A percentile compares a stretch with the other conserved stretches of the same genome.
phyloP scores from a whole-genome alignment of 2,888 invertebrate species.

The Dichetophora obliterata region DNA sequence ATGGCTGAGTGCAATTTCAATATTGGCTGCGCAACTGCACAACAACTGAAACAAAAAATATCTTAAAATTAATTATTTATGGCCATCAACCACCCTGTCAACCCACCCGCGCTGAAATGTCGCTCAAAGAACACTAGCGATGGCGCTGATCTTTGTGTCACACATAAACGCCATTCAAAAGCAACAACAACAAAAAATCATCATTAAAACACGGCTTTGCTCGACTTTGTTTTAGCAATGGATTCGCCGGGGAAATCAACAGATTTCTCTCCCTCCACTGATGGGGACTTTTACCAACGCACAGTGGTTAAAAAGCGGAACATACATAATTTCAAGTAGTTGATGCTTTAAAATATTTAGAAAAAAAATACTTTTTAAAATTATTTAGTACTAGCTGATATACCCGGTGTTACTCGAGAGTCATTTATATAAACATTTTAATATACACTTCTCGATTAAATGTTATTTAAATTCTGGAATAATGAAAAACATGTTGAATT shows the following conservation, averaged over 20 bases:
- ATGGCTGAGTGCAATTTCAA: slow-evolving; percentile 12
- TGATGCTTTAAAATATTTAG: too few species aligned
- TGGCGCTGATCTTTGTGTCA: background rate
- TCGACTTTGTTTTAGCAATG: background rate
- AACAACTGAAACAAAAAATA: background rate
- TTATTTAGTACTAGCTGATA: too few species aligned
- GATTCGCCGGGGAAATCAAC: slow-evolving; percentile 26
- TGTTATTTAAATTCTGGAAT: too few species aligned
- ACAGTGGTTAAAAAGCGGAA: too few species aligned
- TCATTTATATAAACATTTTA: too few species aligned
- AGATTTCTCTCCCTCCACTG: slow-evolving; percentile 9
- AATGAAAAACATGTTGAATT: too few species aligned
- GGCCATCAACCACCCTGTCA: background rate
- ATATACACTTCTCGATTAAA: too few species aligned
- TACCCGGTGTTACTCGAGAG: too few species aligned
- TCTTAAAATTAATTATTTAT: slow-evolving; percentile 15
- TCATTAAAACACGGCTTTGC: background rate
- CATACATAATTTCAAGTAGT: too few species aligned
- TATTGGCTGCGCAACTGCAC: background rate
- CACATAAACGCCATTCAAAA: background rate
- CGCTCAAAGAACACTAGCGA: background rate
- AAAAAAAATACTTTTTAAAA: too few species aligned
- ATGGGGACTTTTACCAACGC: background rate
- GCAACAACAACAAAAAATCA: background rate
- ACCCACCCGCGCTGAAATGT: background rate